Evolutionary conservation across 2,113 vertebrate species (phyloP), one percentile per base, ranked within the genome.

Genomic region (Oenanthe melanoleuca): DNA sequence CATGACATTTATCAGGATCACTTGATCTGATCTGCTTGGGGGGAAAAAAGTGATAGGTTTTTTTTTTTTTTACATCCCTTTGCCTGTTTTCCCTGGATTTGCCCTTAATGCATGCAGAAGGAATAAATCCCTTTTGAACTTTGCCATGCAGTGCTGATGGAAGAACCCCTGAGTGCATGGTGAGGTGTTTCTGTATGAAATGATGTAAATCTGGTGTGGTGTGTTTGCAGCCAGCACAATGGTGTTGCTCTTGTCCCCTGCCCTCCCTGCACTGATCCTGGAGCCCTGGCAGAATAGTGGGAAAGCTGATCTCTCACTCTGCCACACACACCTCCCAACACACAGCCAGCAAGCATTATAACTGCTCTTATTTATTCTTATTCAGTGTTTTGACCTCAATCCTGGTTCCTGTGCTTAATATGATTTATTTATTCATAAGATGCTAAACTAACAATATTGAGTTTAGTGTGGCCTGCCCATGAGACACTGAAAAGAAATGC

Each of bases 341-440:
- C 25, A 18, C 70, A 75, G 57, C 40, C 44, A 86, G 37, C 31
- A 91, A 49, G 38, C 38, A 33, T 59, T 63, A 11, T 26, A 80
- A 26, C 21, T 91, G 70, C 33, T 89, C 28, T 59, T 80, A 57
- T 78, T 87, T 91, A 74, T 83, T 88, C 64, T 42, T 60, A 60
- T 84, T 92, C 66, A 72, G 57, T 87, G 61, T 89, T 95, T 86
- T 85, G 74, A 93, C 91, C 84, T 89, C 66, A 80, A 1, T 94
- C 47, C 63, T 83, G 66, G n/a, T 80, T 88, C 44, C 52, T 7
- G 66, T 15, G 33, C 50, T 94, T 93, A 70, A 69, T 95, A 69
- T 65, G 77, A 89, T 57, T 91, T 89, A 93, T 95, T 93, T 95
- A 94, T 92, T 95, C 92, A 66, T 95, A 88, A 85, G 55, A 34